A percentile compares a stretch with the other conserved stretches of the same genome.
Evolutionary conservation across 2,888 invertebrate species (phyloP).

Genomic region (Aspidiotus destructor): DNA sequence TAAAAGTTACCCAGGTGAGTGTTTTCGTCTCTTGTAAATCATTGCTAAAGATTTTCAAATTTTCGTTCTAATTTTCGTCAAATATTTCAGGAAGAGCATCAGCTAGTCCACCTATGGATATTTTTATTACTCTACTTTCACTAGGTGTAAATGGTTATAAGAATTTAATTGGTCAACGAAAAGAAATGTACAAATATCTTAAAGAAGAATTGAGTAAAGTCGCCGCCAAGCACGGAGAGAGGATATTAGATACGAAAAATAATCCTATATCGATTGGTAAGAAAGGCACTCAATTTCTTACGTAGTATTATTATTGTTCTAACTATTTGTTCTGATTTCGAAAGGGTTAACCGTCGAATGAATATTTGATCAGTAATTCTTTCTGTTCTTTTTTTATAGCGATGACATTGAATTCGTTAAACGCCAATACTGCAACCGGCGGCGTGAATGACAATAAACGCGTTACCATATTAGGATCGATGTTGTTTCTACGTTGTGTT

Average conservation of each 20-base stretch:
- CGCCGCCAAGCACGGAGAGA: conserved; percentile 50
- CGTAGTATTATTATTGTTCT: no score
- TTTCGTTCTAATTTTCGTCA: conserved; percentile 14
- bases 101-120: conserved; percentile 58
- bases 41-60: not conserved
- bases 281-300: conserved; percentile 35
- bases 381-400: conserved; percentile 39
- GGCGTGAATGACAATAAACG: conserved; percentile 40
- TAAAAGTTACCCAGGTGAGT: conserved; percentile 58
- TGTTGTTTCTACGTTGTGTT: conserved; percentile 61
- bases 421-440: conserved; percentile 34
- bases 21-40: conserved; percentile 17
- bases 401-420: conserved; percentile 44
- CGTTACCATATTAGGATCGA: conserved; percentile 57
- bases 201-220: conserved; percentile 48
- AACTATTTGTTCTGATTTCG: no score
- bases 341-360: no score
- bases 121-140: conserved; percentile 64
- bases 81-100: conserved; percentile 55
- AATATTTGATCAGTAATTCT: not conserved
- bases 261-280: conserved; percentile 64
- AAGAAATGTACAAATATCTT: conserved; percentile 53
- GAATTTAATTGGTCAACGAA: conserved; percentile 51
- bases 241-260: conserved; percentile 50
- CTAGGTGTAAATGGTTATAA: conserved; percentile 58